Evolutionary conservation across 2,888 invertebrate genomes (phyloP).

Genomic region (Cheilosia variabilis): DNA sequence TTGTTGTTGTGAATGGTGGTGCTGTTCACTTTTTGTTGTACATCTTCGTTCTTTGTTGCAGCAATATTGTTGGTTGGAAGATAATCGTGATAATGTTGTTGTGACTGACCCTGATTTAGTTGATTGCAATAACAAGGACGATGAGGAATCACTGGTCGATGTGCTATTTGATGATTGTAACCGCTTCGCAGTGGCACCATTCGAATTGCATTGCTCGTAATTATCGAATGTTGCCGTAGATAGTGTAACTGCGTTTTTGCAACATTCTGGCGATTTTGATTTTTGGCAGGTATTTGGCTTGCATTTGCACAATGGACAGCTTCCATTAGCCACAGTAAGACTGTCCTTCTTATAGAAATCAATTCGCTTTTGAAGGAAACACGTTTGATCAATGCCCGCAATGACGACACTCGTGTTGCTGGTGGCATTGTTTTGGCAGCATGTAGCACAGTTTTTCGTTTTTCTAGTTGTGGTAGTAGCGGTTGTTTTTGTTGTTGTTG

Average conservation of each 20-base stretch:
- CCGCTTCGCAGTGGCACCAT: constrained; percentile 38
- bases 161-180: constrained; percentile 65
- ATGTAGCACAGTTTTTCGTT: constrained; percentile 60
- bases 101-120: constrained; percentile 64
- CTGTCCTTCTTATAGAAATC: constrained; percentile 60
- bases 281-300: constrained; percentile 67
- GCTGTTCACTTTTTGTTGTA: constrained; percentile 43
- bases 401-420: constrained; percentile 36
- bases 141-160: constrained; percentile 37
- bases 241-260: not conserved
- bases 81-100: constrained; percentile 79
- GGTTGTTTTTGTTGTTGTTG: constrained; percentile 40
- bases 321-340: constrained; percentile 9
- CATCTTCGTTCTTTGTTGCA: constrained; percentile 50
- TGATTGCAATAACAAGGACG: constrained; percentile 55
- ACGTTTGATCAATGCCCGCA: constrained; percentile 53
- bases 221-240: constrained; percentile 28
- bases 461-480: constrained; percentile 60
- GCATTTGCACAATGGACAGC: constrained; percentile 57
- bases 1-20: constrained; percentile 67
- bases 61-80: constrained; percentile 78
- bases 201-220: constrained; percentile 23
- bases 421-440: constrained; percentile 68
- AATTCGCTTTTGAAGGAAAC: constrained; percentile 69
- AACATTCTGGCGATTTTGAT: constrained; percentile 54